These are phyloP conservation scores for Trichonephila clavata DNA, from an alignment of 1,140 invertebrate species.

Conservation along the genomic window DNA sequence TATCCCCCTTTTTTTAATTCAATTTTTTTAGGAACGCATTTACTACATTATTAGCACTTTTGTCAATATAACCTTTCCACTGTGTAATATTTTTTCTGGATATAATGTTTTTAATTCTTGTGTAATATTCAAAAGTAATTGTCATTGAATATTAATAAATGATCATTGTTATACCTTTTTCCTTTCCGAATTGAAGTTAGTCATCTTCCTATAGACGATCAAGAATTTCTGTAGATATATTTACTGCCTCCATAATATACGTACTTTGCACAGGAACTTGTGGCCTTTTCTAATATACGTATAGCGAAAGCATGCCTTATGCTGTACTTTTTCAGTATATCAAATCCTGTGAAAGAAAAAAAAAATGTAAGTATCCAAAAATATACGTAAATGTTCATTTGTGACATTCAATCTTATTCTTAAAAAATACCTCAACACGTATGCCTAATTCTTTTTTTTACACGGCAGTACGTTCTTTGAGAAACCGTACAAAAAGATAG, in stretches of 20 bases:
- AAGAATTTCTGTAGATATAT: background rate
- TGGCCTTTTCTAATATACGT: conserved; percentile 70
- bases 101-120: too few species aligned
- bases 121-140: too few species aligned
- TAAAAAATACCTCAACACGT: too few species aligned
- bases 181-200: background rate
- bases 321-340: background rate
- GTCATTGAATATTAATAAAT: background rate
- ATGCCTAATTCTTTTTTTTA: too few species aligned
- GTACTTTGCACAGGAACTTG: conserved; percentile 29
- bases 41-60: too few species aligned
- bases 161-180: background rate
- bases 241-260: background rate
- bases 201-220: background rate
- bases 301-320: conserved; percentile 48
- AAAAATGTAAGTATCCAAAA: background rate
- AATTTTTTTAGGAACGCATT: too few species aligned
- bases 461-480: too few species aligned
- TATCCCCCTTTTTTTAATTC: background rate
- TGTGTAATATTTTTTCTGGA: too few species aligned
- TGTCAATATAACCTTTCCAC: too few species aligned
- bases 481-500: too few species aligned
- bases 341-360: background rate
- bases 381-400: background rate
- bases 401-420: too few species aligned